Evolutionary conservation across 2,888 invertebrate species (phyloP).

Genomic region (Archips crataeganus): DNA sequence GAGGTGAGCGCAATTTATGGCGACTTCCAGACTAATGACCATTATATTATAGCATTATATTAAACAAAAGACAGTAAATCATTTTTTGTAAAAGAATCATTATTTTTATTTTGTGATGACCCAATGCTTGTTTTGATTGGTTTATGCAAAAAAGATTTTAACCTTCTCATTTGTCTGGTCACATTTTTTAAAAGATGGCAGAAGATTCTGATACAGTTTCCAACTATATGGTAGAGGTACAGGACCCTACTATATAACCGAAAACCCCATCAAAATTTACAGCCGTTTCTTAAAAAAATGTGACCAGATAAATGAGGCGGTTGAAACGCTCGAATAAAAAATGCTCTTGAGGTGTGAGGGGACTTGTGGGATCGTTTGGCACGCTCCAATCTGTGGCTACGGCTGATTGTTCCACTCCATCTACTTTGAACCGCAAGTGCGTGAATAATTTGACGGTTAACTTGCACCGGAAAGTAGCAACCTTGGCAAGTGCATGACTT

Average conservation of each 20-base stretch:
- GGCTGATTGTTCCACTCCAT: conserved; percentile 35
- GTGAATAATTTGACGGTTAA: conserved; percentile 25
- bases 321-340: too few species aligned
- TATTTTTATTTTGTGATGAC: conserved; percentile 4
- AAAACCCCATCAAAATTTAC: too few species aligned
- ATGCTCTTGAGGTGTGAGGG: neutral
- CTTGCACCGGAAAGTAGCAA: conserved; percentile 33
- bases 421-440: conserved; percentile 19
- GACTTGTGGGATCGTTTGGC: neutral
- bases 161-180: too few species aligned
- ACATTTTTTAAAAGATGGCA: too few species aligned
- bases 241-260: too few species aligned
- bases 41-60: neutral
- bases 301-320: too few species aligned
- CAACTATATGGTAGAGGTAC: too few species aligned
- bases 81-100: conserved; percentile 12
- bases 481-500: conserved; percentile 30
- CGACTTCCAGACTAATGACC: conserved; percentile 25
- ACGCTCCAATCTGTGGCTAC: conserved; percentile 24
- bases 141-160: neutral
- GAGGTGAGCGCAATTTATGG: conserved; percentile 24
- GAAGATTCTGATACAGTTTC: too few species aligned
- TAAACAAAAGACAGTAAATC: neutral
- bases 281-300: too few species aligned
- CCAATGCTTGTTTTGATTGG: neutral